Percentiles rank a stretch among this genome's conserved stretches.
Conservation (phyloP, 2,888 invertebrate species). For the Seira sanloemensis region DNA sequence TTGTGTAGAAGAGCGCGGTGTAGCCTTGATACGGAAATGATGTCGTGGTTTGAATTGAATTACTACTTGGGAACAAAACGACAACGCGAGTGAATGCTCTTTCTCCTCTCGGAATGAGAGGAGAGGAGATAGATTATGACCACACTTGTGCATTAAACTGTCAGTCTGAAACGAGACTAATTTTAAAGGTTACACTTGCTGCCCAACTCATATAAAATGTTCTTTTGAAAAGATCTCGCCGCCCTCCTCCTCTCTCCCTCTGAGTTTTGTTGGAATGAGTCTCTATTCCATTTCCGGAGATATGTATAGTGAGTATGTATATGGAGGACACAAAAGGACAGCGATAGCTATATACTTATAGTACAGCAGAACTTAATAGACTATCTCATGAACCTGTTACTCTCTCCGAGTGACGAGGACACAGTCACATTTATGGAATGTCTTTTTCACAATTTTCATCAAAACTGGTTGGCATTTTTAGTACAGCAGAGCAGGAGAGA, state of each 20-base stretch:
- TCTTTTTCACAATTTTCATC: neutral
- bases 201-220: conserved; percentile 22
- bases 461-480: neutral
- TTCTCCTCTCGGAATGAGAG: conserved; percentile 21
- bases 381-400: conserved; percentile 7
- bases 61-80: conserved; percentile 15
- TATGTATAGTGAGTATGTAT: neutral
- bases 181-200: conserved; percentile 52
- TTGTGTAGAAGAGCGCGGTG: neutral
- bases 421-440: neutral
- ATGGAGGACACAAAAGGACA: too few species aligned
- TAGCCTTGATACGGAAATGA: conserved; percentile 37
- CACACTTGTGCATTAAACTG: conserved; percentile 72
- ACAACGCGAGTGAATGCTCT: conserved; percentile 8
- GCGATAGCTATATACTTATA: neutral
- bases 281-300: conserved; percentile 11
- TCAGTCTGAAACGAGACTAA: conserved; percentile 68
- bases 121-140: conserved; percentile 65
- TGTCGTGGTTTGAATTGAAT: conserved; percentile 41
- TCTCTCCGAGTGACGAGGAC: neutral
- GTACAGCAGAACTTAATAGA: too few species aligned
- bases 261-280: neutral
- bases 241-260: neutral
- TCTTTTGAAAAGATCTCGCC: conserved; percentile 32
- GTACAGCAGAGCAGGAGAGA: too few species aligned